phyloP scores from a whole-genome alignment of 2,797 vertebrate species.

The Pempheris klunzingeri region DNA sequence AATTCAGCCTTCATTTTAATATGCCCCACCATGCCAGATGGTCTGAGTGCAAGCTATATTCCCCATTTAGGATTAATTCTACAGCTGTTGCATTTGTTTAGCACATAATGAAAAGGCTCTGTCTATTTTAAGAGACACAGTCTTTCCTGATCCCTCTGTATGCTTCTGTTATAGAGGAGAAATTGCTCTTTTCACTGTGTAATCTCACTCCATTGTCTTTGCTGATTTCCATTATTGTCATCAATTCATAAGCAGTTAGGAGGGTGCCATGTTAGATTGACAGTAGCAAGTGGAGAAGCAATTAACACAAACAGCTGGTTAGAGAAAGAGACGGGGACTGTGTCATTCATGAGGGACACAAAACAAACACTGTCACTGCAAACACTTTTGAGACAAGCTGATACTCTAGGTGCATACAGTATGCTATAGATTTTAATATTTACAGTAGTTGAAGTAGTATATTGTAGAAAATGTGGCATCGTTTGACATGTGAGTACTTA shows the following conservation, averaged over 20 bases:
- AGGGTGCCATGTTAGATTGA: conserved; percentile 72
- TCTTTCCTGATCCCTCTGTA: conserved; percentile 48
- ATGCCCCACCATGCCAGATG: conserved; percentile 79
- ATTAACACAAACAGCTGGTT: conserved; percentile 81
- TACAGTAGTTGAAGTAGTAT: neutral
- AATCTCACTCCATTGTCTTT: conserved; percentile 73
- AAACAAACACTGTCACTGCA: conserved; percentile 40
- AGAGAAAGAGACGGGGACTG: conserved; percentile 48
- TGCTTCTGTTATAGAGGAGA: conserved; percentile 52
- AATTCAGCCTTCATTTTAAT: conserved; percentile 77
- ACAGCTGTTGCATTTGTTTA: conserved; percentile 79
- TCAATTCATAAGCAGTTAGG: conserved; percentile 75
- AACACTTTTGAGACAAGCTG: conserved; percentile 32
- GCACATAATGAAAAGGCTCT: conserved; percentile 75
- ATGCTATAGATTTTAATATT: neutral
- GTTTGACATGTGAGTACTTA: neutral
- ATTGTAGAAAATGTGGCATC: neutral
- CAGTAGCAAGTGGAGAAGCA: conserved; percentile 70
- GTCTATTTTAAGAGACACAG: conserved; percentile 55
- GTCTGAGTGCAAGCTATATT: conserved; percentile 74
- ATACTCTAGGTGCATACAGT: neutral
- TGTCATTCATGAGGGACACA: conserved; percentile 48
- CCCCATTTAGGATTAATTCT: conserved; percentile 80
- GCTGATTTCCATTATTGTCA: conserved; percentile 76
- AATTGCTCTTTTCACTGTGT: conserved; percentile 70